Evolutionary conservation across 2,888 invertebrate genomes (phyloP).

Genomic region (Mechanitis messenoides): DNA sequence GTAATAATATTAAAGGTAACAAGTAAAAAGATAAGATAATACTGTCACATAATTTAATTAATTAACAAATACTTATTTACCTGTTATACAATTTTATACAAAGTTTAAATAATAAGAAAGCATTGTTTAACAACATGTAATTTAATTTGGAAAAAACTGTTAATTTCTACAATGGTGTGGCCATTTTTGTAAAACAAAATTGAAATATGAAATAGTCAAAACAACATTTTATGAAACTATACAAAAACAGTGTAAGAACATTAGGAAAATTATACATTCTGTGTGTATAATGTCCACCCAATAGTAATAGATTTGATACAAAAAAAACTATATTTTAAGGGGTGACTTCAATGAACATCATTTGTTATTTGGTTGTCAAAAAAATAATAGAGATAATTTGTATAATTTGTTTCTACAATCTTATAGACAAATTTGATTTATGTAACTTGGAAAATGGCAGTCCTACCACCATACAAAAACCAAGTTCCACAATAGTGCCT

Average conservation of each 20-base stretch:
- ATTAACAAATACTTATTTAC: too few species aligned
- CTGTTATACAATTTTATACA: too few species aligned
- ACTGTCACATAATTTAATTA: too few species aligned
- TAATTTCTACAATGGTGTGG: too few species aligned
- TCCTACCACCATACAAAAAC: conserved; percentile 15
- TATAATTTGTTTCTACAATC: conserved; percentile 14
- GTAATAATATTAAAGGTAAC: neutral
- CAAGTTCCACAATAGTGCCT: conserved; percentile 12
- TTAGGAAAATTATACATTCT: conserved; percentile 10
- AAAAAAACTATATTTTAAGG: conserved; percentile 10
- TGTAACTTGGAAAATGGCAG: conserved; percentile 23
- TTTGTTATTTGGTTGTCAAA: conserved; percentile 26
- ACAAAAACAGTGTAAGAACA: conserved; percentile 14
- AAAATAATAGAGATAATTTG: conserved; percentile 13
- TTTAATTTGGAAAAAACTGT: too few species aligned
- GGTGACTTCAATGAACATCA: conserved; percentile 30
- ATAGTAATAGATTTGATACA: neutral
- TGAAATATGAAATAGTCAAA: conserved; percentile 6
- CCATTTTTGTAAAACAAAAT: conserved; percentile 3
- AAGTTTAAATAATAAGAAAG: too few species aligned
- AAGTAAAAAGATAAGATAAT: too few species aligned
- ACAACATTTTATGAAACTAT: neutral
- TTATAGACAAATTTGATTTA: conserved; percentile 22
- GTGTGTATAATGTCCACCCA: conserved; percentile 24
- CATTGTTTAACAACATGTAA: too few species aligned